These are phyloP conservation scores for Aspidoscelis tigris DNA, from an alignment of 2,113 vertebrate species.

Conservation along the genomic window DNA sequence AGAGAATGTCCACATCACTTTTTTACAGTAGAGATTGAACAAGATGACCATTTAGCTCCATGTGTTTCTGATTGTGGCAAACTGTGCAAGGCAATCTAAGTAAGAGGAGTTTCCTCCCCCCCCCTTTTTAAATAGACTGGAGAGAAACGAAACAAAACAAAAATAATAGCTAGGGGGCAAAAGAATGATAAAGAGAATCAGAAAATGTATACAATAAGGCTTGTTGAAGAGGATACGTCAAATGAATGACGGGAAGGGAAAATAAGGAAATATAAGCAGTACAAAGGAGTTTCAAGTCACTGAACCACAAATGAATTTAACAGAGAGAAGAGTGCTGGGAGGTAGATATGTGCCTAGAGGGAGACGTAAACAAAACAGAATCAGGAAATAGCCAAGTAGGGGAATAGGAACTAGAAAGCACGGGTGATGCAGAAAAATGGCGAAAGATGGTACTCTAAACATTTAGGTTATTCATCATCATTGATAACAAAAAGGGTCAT, in stretches of 20 bases:
- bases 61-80: neutral
- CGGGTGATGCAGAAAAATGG: neutral
- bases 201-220: neutral
- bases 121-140: neutral
- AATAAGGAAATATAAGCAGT: fast-evolving
- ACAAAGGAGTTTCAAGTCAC: neutral
- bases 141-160: neutral
- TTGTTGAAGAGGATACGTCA: neutral
- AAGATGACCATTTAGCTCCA: neutral
- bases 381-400: neutral
- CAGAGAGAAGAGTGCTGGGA: neutral
- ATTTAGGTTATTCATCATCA: constrained; percentile 27
- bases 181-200: neutral
- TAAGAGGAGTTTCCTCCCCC: neutral
- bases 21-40: too few relatives aligned
- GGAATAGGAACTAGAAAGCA: neutral
- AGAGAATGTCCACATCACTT: too few relatives aligned
- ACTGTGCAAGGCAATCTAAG: neutral
- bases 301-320: neutral
- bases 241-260: neutral
- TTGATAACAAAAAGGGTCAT: neutral
- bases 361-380: neutral
- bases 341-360: neutral
- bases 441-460: neutral
- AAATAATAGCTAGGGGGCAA: neutral